Base-by-base conservation (phyloP, 1,140 invertebrate species). In the Drosophila santomea region DNA sequence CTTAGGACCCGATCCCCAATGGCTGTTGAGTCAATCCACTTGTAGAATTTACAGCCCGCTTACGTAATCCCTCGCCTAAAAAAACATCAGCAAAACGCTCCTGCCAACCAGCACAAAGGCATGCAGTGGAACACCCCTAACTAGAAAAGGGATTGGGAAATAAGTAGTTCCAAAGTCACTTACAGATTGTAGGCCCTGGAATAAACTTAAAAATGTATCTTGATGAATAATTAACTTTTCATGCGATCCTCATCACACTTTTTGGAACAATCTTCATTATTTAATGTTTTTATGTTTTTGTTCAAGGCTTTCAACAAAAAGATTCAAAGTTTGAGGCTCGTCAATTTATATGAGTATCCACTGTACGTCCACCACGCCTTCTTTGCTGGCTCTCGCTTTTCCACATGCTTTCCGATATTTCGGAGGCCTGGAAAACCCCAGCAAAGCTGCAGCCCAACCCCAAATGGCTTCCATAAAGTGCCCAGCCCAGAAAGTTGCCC, bases 41-140 rank as follows among this genome's bases (percentile, higher is more conserved):
- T 86, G 78, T 86, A 86, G 83, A 88, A 86, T 79, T 86, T 86
- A 83, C 83, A 86, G 79, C 71, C 23, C 81, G 83, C 79, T 86
- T 86, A 86, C 83, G 83, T 86, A 86, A 86, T 88, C 71, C 71
- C 74, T 66, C 25, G 45, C 59, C 64, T 44, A 17, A 50, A 41
- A 48, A 50, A 39, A 51, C 36, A 17, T 62, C 82, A 75, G 58
- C 59, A 63, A 58, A 61, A 63, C 79, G 66, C 83, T 86, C 82
- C 82, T 86, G 69, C 64, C 47, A 77, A 51, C 55, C 58, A 72
- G 63, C 60, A 72, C 43, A 47, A 20, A 17, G 5, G 20, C 44
- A 67, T 36, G 60, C 59, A 57, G 38, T 61, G 7, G 32, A 15
- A 28, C 25, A 10, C 44, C 17, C n/a, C 55, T 15, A 63, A 35